Evolutionary conservation across 1,140 invertebrate genomes (phyloP), one percentile per base, ranked within the genome.

Genomic region (Trichonephila clavata): DNA sequence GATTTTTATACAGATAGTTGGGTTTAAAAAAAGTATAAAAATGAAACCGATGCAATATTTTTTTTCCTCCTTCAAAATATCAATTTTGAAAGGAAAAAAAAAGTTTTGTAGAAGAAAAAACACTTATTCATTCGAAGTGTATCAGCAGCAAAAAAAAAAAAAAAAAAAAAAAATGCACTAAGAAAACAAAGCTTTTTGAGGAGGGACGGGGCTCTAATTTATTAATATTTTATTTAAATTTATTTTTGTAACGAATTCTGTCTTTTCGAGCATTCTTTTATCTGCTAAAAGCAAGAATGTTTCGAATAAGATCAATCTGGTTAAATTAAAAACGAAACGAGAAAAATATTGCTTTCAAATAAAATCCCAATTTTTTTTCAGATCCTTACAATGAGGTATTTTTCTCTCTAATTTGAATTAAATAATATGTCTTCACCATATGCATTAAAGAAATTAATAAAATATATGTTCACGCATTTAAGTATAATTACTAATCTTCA

Each of bases 1-100:
- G 83, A 92, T 92, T 92, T 92, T 92, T 86, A 83, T 92, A 86
- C 81, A 92, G 81, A 92, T 92, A 92, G 91, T 86, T 86, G 91
- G 84, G 84, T 83, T 91, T 24, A 92, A 86, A 92, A 86, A 86
- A 84, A 71, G 68, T 20, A 65, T 50, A 83, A 92, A 92, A 92
- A 92, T 24, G 83, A 92, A 92, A 92, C 91, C 65, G 32, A 71
- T 59, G 81, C 77, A 92, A 92, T 71, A 60, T 71, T 83, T 77
- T 80, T 81, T 68, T 81, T 39, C 21, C 88, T 43, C 39, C 88
- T 90, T 90, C 50, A 81, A 90, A 86, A 90, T 77, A 60, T 59
- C 71, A 24, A 61, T 80, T 80, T 50, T 63, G 27, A 50, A 59
- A 14, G 7, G 18, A 60, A 61, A 86, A 65, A 88, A 90, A 81